Evolutionary conservation across 2,113 vertebrate genomes (phyloP).

Genomic region (Zosterops hypoxanthus): DNA sequence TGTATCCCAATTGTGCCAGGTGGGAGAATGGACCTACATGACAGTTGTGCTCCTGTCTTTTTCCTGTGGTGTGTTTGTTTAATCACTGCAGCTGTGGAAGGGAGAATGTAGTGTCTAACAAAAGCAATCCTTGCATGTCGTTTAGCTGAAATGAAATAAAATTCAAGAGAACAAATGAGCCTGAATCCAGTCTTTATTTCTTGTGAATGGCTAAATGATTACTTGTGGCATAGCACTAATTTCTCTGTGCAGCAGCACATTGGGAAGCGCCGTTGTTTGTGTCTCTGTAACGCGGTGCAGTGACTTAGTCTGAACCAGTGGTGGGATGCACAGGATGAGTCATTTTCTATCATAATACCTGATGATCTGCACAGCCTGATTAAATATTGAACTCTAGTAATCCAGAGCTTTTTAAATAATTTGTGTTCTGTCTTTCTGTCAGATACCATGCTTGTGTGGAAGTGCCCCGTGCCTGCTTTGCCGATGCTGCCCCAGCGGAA

Average conservation of each 20-base stretch:
- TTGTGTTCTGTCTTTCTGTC: neutral
- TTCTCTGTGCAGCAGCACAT: rapidly evolving
- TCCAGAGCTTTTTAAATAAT: neutral
- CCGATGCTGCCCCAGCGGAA: constrained; percentile 95
- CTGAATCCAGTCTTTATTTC: neutral
- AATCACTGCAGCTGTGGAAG: neutral
- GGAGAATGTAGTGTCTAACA: neutral
- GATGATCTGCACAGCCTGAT: neutral
- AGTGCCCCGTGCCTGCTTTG: constrained; percentile 95
- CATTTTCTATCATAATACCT: neutral
- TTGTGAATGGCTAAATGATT: neutral
- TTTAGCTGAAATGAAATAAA: neutral
- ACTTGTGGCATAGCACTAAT: neutral
- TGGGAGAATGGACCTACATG: neutral
- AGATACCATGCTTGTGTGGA: constrained; percentile 96
- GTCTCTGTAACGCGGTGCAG: rapidly evolving
- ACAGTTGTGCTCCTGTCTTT: rapidly evolving
- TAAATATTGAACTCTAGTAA: neutral
- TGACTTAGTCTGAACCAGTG: neutral
- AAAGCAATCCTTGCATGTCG: neutral
- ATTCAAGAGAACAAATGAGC: neutral
- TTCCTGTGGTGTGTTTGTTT: neutral
- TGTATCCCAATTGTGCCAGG: neutral
- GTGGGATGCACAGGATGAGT: neutral
- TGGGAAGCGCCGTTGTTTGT: neutral